Evolutionary conservation across 2,888 invertebrate genomes (phyloP).

Genomic region (Nomada lathburiana): DNA sequence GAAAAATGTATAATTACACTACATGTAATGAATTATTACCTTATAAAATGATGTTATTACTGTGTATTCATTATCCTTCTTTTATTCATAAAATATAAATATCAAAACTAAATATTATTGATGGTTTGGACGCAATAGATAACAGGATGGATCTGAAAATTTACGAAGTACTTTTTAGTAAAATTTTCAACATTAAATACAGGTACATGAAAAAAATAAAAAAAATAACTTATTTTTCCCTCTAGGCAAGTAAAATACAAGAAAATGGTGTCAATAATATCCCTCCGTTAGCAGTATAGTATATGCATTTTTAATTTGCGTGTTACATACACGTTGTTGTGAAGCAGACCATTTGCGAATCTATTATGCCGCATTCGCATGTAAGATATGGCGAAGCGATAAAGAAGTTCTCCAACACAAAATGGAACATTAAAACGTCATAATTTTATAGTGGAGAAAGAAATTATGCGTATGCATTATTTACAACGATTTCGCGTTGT

Average conservation of each 20-base stretch:
- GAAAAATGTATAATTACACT: not conserved
- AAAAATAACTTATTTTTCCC: not conserved
- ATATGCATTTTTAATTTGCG: not conserved
- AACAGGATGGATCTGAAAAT: no score
- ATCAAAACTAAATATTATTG: not conserved
- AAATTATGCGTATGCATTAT: not conserved
- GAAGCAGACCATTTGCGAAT: not conserved
- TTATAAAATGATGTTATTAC: not conserved
- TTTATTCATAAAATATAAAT: not conserved
- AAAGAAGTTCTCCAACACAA: not conserved
- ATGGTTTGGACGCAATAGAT: not conserved
- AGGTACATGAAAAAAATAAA: not conserved
- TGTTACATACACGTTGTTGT: not conserved
- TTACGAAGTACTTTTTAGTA: not conserved
- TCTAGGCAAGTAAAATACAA: not conserved
- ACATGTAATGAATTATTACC: not conserved
- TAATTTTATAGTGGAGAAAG: not conserved
- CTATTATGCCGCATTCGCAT: conserved; percentile 30
- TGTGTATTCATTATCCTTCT: not conserved
- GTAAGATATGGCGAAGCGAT: not conserved
- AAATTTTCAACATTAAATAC: not conserved
- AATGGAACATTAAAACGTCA: not conserved
- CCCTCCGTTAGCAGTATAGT: not conserved
- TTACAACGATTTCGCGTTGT: not conserved
- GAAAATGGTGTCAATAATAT: not conserved